A percentile compares a stretch with the other conserved stretches of the same genome.
These are phyloP conservation scores for human (Homo sapiens) DNA, from an alignment of 2,113 vertebrate species.

Conservation along the genomic window GRCh38 chr13:108758501-108759000, in stretches of 20 bases:
- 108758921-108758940: background rate
- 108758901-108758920: background rate
- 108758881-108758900: background rate
- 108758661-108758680: background rate
- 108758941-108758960: background rate
- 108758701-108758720: background rate
- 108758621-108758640: constrained; percentile 55
- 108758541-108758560: constrained; percentile 58
- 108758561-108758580: constrained; percentile 42
- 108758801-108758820: background rate
- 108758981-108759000: constrained; percentile 22
- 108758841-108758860: background rate
- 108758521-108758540: constrained; percentile 27
- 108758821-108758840: background rate
- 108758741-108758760: background rate
- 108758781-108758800: background rate
- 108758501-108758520: background rate
- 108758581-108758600: constrained; percentile 85
- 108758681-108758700: background rate
- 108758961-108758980: constrained; percentile 17
- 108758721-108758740: background rate
- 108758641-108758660: constrained; percentile 22
- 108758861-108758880: fast-evolving
- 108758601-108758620: constrained; percentile 74
- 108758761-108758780: background rate